A percentile compares a stretch with the other conserved stretches of the same genome.
Conservation (phyloP, 2,888 invertebrate species). For the Listrodromus nycthemerus region DNA sequence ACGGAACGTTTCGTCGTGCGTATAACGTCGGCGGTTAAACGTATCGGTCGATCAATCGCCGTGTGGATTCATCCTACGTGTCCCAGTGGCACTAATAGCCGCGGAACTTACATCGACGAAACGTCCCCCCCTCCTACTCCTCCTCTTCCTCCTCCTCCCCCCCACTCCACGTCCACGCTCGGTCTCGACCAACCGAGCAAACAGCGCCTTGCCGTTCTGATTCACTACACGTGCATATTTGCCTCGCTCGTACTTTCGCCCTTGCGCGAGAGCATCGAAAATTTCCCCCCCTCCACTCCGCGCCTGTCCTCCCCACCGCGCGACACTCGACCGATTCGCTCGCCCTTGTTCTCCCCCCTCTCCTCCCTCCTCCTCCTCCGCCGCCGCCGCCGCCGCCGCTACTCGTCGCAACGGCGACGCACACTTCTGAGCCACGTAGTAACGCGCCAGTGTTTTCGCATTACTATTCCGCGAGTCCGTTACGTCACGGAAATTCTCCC, state of each 20-base stretch:
- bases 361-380: too few species aligned
- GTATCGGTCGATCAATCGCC: background rate
- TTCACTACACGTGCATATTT: slow-evolving; percentile 6
- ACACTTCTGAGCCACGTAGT: slow-evolving; percentile 15
- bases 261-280: slow-evolving; percentile 26
- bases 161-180: background rate
- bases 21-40: too few species aligned
- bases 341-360: slow-evolving; percentile 2
- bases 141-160: background rate
- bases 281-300: background rate
- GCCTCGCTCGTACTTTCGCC: slow-evolving; percentile 5
- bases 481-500: too few species aligned
- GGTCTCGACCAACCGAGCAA: too few species aligned
- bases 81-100: slow-evolving; percentile 82
- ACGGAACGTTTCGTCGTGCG: too few species aligned
- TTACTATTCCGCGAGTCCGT: background rate
- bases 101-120: slow-evolving; percentile 71
- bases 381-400: too few species aligned
- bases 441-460: background rate
- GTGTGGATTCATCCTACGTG: too few species aligned
- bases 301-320: background rate
- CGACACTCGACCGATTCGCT: too few species aligned
- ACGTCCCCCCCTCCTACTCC: slow-evolving; percentile 62
- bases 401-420: too few species aligned
- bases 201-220: slow-evolving; percentile 13